phyloP scores from a whole-genome alignment of 1,140 invertebrate species.

The Trichonephila clavipes region DNA sequence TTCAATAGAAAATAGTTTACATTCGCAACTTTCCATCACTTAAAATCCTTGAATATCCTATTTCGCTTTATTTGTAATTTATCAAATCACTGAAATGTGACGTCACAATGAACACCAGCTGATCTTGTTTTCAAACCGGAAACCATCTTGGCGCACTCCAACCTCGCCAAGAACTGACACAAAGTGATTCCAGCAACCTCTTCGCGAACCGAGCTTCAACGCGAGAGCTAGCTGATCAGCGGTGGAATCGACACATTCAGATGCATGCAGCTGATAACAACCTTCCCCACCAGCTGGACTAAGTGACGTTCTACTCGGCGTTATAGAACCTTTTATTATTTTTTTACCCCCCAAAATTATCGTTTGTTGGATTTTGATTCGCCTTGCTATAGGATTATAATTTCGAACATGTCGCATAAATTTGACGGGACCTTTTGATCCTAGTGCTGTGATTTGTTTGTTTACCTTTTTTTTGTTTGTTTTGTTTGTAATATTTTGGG shows the following conservation, averaged over 20 bases:
- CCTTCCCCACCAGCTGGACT: neutral
- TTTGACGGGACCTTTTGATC: neutral
- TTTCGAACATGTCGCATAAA: neutral
- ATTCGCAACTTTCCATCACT: too few relatives aligned
- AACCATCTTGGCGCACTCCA: neutral
- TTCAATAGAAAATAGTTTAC: too few relatives aligned
- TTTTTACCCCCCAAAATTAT: neutral
- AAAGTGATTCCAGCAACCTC: constrained; percentile 36
- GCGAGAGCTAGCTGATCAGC: constrained; percentile 36
- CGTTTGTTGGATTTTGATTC: neutral
- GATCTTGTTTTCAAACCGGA: neutral
- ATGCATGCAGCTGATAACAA: constrained; percentile 15
- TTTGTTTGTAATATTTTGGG: neutral
- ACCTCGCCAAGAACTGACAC: neutral
- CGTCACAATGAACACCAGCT: neutral
- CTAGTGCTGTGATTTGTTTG: constrained; percentile 5
- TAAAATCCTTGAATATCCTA: too few relatives aligned
- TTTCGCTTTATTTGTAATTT: too few relatives aligned
- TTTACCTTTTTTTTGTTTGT: neutral
- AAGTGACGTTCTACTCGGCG: neutral
- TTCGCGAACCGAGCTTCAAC: neutral
- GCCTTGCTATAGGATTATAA: neutral
- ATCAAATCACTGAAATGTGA: neutral
- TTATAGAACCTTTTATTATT: neutral
- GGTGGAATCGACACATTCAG: constrained; percentile 45